These are phyloP conservation scores for Microcaecilia unicolor DNA, from an alignment of 2,797 vertebrate species.

Conservation along the genomic window DNA sequence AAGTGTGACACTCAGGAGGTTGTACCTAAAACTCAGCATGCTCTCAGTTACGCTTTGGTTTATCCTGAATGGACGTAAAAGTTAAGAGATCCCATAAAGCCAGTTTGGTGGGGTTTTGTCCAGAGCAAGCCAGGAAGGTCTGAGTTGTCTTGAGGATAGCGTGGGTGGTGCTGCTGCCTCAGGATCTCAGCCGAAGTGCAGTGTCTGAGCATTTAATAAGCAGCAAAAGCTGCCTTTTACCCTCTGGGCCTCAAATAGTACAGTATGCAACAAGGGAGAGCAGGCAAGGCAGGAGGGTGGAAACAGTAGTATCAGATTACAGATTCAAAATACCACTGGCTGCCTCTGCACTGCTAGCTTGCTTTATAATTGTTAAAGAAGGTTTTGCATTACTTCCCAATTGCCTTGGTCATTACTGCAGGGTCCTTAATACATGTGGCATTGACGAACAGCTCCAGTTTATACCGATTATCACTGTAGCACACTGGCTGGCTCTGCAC, in stretches of 20 bases:
- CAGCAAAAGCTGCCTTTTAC: slow-evolving; percentile 44
- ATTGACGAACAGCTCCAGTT: no score
- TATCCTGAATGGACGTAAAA: no score
- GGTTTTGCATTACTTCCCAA: slow-evolving; percentile 53
- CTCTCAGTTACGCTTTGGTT: no score
- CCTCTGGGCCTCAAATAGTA: slow-evolving; percentile 79
- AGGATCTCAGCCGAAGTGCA: slow-evolving; percentile 22
- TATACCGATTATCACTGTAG: no score
- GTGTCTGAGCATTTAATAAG: slow-evolving; percentile 40
- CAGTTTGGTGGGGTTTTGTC: no score
- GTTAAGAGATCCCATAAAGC: no score
- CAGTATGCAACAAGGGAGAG: slow-evolving; percentile 61
- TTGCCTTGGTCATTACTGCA: slow-evolving; percentile 39
- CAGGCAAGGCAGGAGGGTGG: slow-evolving; percentile 64
- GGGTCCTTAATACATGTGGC: no score
- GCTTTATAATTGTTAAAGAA: slow-evolving; percentile 53
- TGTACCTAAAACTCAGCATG: no score
- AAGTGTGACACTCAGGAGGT: no score
- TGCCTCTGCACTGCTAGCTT: slow-evolving; percentile 48
- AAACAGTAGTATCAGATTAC: slow-evolving; percentile 87
- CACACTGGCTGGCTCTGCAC: slow-evolving; percentile 47
- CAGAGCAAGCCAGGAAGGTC: no score
- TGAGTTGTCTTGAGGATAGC: no score
- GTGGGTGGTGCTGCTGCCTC: slow-evolving; percentile 10
- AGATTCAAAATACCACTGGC: slow-evolving; percentile 78